Base-by-base conservation (phyloP, 2,888 invertebrate species). In the Augiades crinisus region DNA sequence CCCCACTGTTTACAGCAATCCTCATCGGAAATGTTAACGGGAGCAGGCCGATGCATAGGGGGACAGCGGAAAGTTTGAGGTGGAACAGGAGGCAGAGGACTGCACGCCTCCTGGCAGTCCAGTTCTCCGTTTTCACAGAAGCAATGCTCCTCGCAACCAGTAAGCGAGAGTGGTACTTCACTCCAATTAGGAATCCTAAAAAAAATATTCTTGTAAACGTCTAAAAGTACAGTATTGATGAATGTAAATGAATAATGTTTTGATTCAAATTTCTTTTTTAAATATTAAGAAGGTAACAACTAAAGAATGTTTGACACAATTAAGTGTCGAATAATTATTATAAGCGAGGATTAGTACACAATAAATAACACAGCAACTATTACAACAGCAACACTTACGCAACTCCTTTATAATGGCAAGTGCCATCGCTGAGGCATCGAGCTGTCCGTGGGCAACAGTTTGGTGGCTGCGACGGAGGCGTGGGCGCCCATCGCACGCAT, bases 101-200 rank as follows among this genome's bases (percentile, higher is more conserved):
- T 92, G 80, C 98, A 98, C 8, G 93, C 92, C 27, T 94, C 93
- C 60, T 95, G 94, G 67, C 98, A 98, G 56, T 96, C 95, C 12
- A 98, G 91, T 60, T 95, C 95, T 10, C 97, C 96, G 77, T 94
- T 94, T 75, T 97, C 96, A 70, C 97, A 98, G 73, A 94, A 96
- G 70, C 97, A 98, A 61, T 94, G 92, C 62, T 95, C 92, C 57
- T 96, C 95, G 69, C 97, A 98, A 44, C 96, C 95, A 7, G 96
- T 95, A 2, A 97, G 81, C 47, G 94, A 92, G 5, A 92, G 82
- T 0, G 97, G 97, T 37, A 98, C 92, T 64, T 94, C 94, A 50
- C 94, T 94, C 94, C 95, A 96, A 77, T 97, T 96, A 27, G 91
- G 91, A 55, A 93, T 92, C 12, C 90, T 90, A 59, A 54, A 12